A percentile compares a stretch with the other conserved stretches of the same genome.
Evolutionary conservation across 2,113 vertebrate genomes (phyloP).

Genomic region (Oreocharis arfaki): DNA sequence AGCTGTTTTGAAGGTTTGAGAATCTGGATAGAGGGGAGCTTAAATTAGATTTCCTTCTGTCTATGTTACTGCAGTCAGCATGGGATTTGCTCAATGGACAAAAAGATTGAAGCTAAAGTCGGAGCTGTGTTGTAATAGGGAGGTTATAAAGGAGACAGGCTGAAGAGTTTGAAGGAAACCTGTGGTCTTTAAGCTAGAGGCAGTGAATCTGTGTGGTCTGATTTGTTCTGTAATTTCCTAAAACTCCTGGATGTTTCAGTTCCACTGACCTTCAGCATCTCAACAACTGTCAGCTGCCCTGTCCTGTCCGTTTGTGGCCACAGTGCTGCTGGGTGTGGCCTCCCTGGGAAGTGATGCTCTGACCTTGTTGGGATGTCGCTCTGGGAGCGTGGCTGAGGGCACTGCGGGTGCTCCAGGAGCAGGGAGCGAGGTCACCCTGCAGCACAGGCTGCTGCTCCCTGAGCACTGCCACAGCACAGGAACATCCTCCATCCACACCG

Average conservation of each 20-base stretch:
- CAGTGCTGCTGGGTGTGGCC: not conserved
- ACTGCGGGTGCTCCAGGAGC: not conserved
- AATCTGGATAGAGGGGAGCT: not conserved
- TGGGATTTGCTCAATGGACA: rapidly evolving
- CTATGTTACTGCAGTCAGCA: not conserved
- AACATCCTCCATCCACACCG: rapidly evolving
- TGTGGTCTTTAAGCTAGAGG: not conserved
- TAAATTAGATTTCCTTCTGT: not conserved
- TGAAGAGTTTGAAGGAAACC: not conserved
- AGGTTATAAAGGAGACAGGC: not conserved
- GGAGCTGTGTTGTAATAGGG: rapidly evolving
- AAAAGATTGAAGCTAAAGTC: not conserved
- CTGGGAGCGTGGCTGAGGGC: rapidly evolving
- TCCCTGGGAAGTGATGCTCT: not conserved
- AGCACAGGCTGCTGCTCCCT: not conserved
- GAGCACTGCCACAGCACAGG: not conserved
- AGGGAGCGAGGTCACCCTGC: not conserved
- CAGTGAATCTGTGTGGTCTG: not conserved
- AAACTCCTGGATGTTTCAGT: not conserved
- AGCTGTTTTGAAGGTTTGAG: not conserved
- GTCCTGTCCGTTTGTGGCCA: not conserved
- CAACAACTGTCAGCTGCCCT: not conserved
- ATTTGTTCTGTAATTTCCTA: not conserved
- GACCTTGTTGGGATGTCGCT: not conserved
- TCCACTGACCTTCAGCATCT: rapidly evolving